Evolutionary conservation across 2,797 vertebrate species (phyloP).

Genomic region (Sitta carolinensis): DNA sequence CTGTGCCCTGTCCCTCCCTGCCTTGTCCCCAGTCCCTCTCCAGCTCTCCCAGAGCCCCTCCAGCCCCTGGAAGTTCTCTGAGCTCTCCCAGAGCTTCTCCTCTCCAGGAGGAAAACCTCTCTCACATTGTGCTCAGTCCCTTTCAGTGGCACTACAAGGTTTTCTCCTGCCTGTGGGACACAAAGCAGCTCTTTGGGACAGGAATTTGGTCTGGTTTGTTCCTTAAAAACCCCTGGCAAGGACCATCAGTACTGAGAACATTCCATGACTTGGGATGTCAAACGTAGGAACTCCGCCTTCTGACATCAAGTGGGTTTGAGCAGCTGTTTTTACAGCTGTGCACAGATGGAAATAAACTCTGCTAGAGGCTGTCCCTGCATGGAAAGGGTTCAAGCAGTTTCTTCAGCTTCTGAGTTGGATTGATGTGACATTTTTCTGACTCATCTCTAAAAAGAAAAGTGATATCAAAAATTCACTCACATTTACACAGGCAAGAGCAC

Average conservation of each 20-base stretch:
- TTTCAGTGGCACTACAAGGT: not conserved
- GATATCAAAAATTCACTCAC: not conserved
- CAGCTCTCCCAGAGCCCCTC: not conserved
- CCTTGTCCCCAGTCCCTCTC: not conserved
- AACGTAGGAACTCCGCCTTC: not conserved
- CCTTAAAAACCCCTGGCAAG: not conserved
- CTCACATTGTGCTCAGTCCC: not conserved
- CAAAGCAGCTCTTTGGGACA: not conserved
- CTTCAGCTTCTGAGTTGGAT: not conserved
- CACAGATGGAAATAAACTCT: not conserved
- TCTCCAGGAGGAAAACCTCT: not conserved
- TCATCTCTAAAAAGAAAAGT: not conserved
- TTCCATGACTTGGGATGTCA: not conserved
- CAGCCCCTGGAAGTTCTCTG: not conserved
- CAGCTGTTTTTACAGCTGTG: not conserved
- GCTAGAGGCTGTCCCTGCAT: not conserved
- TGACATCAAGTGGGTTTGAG: not conserved
- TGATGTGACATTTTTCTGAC: not conserved
- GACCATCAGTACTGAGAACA: not conserved
- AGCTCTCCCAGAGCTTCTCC: not conserved
- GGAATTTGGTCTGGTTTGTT: not conserved
- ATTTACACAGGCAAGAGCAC: not conserved
- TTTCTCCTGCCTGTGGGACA: not conserved
- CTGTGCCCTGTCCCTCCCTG: accelerated
- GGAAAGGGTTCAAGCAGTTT: not conserved